These are phyloP conservation scores for Pegoplata infirma DNA, from an alignment of 2,888 invertebrate species.

Conservation along the genomic window DNA sequence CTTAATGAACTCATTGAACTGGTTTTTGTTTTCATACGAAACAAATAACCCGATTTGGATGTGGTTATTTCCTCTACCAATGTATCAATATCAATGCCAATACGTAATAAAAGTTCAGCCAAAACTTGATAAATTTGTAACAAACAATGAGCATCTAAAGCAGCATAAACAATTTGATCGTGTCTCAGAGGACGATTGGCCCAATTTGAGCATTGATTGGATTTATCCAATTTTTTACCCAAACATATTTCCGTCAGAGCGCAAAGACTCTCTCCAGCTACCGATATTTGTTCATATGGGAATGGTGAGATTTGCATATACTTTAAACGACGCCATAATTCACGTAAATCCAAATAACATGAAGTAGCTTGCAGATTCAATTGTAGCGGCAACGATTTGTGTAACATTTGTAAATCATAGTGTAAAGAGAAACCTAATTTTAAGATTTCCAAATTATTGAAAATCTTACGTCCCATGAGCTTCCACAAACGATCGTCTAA, in stretches of 20 bases:
- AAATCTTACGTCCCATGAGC: slow-evolving; percentile 82
- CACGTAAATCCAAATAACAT: slow-evolving; percentile 81
- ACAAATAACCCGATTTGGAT: slow-evolving; percentile 63
- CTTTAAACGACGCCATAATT: slow-evolving; percentile 81
- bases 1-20: neutral
- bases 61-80: slow-evolving; percentile 65
- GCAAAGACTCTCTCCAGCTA: slow-evolving; percentile 83
- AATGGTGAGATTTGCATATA: slow-evolving; percentile 80
- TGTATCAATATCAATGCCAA: slow-evolving; percentile 70
- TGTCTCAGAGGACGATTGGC: slow-evolving; percentile 88
- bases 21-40: slow-evolving; percentile 53
- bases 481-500: slow-evolving; percentile 82
- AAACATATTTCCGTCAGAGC: slow-evolving; percentile 87
- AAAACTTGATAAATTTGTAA: slow-evolving; percentile 88
- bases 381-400: slow-evolving; percentile 80
- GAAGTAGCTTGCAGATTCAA: slow-evolving; percentile 70
- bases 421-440: slow-evolving; percentile 83
- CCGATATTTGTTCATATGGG: slow-evolving; percentile 79
- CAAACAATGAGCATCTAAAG: slow-evolving; percentile 92
- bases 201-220: slow-evolving; percentile 96
- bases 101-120: slow-evolving; percentile 69
- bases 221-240: slow-evolving; percentile 88
- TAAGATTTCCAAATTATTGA: slow-evolving; percentile 87
- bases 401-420: slow-evolving; percentile 82
- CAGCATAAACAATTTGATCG: slow-evolving; percentile 90